Evolutionary conservation across 2,113 vertebrate genomes (phyloP).

Genomic region (Syrrhaptes paradoxus): DNA sequence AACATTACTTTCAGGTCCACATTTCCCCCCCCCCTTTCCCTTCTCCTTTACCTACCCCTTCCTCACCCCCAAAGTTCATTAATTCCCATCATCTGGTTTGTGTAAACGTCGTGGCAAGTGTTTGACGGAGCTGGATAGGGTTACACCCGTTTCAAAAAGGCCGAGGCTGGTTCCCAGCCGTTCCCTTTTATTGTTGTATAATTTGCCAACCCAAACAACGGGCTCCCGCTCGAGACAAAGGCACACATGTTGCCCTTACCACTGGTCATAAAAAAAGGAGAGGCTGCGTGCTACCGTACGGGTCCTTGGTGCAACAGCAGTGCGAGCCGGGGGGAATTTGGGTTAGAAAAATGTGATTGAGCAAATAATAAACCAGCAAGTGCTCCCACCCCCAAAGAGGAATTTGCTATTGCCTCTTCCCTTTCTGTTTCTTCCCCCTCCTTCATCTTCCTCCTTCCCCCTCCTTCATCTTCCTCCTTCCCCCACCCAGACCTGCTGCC

Average conservation of each 20-base stretch:
- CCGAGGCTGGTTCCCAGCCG: neutral
- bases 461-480: neutral
- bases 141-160: slow-evolving; percentile 45
- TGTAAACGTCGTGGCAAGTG: neutral
- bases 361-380: neutral
- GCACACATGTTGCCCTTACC: neutral
- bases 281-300: neutral
- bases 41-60: neutral
- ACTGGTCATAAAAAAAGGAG: neutral
- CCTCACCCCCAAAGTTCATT: slow-evolving; percentile 3
- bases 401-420: neutral
- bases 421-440: neutral
- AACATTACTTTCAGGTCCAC: neutral
- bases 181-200: slow-evolving; percentile 43
- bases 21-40: neutral
- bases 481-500: neutral
- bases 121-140: neutral
- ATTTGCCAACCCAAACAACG: slow-evolving; percentile 50
- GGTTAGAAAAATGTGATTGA: neutral
- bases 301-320: neutral
- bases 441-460: neutral
- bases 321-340: neutral
- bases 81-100: slow-evolving; percentile 59
- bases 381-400: neutral
- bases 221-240: neutral